Conservation (phyloP, 2,797 vertebrate species). For the Aotus griseimembra region DNA sequence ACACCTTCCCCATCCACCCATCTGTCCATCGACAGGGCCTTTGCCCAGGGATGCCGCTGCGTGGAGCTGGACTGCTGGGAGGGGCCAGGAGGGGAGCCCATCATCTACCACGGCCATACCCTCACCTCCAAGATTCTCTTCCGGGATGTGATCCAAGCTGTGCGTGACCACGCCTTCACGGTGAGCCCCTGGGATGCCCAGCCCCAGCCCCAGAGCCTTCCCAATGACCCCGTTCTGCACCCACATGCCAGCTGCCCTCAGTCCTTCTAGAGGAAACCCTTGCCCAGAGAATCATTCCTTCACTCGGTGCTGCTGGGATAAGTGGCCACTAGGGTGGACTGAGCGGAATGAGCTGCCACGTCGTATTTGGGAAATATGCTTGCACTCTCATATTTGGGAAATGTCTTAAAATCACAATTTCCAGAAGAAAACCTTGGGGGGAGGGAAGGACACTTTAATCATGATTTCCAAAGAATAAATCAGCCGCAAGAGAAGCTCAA, state of each 20-base stretch:
- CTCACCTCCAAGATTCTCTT: slow-evolving; percentile 97
- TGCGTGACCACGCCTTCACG: slow-evolving; percentile 93
- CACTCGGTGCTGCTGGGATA: neutral
- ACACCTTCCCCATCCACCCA: accelerated
- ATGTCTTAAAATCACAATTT: neutral
- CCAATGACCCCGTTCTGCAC: neutral
- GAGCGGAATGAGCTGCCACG: neutral
- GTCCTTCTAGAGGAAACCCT: slow-evolving; percentile 77
- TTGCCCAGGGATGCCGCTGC: slow-evolving; percentile 95
- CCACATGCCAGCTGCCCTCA: neutral
- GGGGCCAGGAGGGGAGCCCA: slow-evolving; percentile 93
- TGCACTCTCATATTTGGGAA: neutral
- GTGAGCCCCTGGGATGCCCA: slow-evolving; percentile 79
- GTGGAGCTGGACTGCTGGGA: slow-evolving; percentile 99
- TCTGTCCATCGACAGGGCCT: slow-evolving; percentile 86
- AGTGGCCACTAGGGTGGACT: neutral
- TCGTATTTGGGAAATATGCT: neutral
- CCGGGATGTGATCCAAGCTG: slow-evolving; percentile 95
- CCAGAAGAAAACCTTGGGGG: neutral
- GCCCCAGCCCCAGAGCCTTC: neutral
- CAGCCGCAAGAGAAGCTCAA: neutral
- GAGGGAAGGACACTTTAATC: neutral
- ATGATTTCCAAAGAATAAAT: neutral
- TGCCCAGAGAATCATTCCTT: slow-evolving; percentile 70
- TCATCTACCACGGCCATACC: slow-evolving; percentile 96